Percentiles rank a stretch among this genome's conserved stretches.
These are phyloP conservation scores for Graphium colonna DNA, from an alignment of 2,888 invertebrate genomes.

Conservation along the genomic window DNA sequence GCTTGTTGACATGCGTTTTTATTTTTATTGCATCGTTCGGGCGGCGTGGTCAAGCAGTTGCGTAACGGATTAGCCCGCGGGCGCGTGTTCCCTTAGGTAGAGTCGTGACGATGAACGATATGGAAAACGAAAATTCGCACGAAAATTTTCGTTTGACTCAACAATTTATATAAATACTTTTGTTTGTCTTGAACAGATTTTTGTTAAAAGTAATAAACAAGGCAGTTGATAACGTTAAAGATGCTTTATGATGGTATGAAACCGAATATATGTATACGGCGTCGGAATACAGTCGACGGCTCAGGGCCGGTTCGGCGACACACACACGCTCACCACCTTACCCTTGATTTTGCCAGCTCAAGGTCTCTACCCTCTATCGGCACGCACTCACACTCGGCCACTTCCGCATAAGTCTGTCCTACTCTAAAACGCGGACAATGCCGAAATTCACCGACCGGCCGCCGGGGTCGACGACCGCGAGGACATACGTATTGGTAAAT, in stretches of 20 bases:
- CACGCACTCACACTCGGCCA: constrained; percentile 51
- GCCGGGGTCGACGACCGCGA: constrained; percentile 65
- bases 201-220: too few species aligned
- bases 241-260: constrained; percentile 28
- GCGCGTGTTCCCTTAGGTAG: constrained; percentile 3
- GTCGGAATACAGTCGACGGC: constrained; percentile 32
- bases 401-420: constrained; percentile 55
- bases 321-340: constrained; percentile 64
- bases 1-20: constrained; percentile 77
- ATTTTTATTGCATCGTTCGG: constrained; percentile 53
- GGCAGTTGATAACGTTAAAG: too few species aligned
- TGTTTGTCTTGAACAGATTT: too few species aligned
- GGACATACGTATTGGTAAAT: constrained; percentile 75
- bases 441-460: constrained; percentile 70
- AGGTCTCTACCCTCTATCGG: constrained; percentile 74
- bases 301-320: constrained; percentile 45
- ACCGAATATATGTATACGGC: constrained; percentile 29
- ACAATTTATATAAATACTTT: too few species aligned
- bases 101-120: too few species aligned
- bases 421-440: constrained; percentile 60
- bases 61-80: constrained; percentile 38
- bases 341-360: constrained; percentile 80
- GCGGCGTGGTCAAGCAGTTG: constrained; percentile 60
- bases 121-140: too few species aligned
- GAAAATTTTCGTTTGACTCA: too few species aligned